phyloP scores from a whole-genome alignment of 2,113 vertebrate species.

The Eubucco bourcierii region DNA sequence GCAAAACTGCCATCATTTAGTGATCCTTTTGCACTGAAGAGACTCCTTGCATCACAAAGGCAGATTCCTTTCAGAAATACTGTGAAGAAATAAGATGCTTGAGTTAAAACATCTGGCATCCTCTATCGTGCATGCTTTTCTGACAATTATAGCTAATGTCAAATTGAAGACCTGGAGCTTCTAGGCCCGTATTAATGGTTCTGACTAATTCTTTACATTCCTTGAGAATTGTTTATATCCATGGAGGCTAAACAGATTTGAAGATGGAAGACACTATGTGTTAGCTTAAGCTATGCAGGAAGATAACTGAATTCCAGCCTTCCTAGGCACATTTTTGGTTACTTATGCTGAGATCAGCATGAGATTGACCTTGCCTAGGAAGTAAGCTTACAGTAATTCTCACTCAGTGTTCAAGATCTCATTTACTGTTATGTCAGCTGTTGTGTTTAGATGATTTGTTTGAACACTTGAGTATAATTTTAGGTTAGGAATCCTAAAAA shows the following conservation, averaged over 20 bases:
- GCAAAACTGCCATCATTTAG: neutral
- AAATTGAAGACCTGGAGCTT: neutral
- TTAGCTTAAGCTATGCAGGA: neutral
- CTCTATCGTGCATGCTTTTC: neutral
- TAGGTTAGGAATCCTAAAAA: neutral
- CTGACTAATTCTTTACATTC: conserved; percentile 39
- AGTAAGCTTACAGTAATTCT: neutral
- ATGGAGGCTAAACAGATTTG: neutral
- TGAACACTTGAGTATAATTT: neutral
- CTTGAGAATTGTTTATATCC: conserved; percentile 3
- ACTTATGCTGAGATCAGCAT: neutral
- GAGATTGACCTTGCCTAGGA: neutral
- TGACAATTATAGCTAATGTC: neutral
- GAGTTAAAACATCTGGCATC: neutral
- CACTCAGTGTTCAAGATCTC: neutral
- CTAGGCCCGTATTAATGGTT: neutral
- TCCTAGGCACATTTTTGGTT: neutral
- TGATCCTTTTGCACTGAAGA: neutral
- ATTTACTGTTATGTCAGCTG: neutral
- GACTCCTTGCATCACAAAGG: neutral
- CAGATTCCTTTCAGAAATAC: neutral
- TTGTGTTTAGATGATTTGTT: neutral
- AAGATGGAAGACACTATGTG: neutral
- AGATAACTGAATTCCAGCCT: neutral
- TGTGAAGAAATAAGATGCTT: neutral